Conservation (phyloP, 2,888 invertebrate species). For the Hoplodrina ambigua region DNA sequence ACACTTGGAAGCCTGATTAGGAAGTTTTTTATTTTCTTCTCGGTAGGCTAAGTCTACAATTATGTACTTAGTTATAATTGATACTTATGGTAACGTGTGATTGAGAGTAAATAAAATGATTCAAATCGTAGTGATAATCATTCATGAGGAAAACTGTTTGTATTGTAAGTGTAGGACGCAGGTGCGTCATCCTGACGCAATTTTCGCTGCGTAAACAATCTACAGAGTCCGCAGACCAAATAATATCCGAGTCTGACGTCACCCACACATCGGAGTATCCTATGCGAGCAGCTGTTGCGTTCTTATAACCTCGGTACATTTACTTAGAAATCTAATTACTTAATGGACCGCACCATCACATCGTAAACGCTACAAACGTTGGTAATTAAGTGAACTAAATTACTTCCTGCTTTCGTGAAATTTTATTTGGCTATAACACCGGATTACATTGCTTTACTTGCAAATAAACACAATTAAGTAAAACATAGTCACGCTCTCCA, state of each 20-base stretch:
- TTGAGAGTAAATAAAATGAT: conserved; percentile 10
- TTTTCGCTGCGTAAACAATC: conserved; percentile 46
- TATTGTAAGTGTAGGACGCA: conserved; percentile 46
- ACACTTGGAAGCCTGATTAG: conserved; percentile 22
- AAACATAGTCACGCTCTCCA: conserved; percentile 33
- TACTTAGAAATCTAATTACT: conserved; percentile 59
- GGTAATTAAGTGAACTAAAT: conserved; percentile 51
- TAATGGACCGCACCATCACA: conserved; percentile 45
- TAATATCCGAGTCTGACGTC: conserved; percentile 60
- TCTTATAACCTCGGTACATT: conserved; percentile 39
- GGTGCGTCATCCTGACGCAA: conserved; percentile 60
- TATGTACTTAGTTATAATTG: conserved; percentile 5
- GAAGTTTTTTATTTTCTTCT: conserved; percentile 22
- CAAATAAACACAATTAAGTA: conserved; percentile 18
- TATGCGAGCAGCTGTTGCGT: conserved; percentile 29
- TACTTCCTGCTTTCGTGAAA: conserved; percentile 48
- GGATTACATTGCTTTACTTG: conserved; percentile 15
- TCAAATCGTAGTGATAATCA: conserved; percentile 9
- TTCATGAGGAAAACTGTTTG: conserved; percentile 38
- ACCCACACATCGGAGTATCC: conserved; percentile 35
- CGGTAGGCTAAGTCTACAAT: not conserved
- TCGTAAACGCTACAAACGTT: conserved; percentile 43
- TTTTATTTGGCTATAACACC: conserved; percentile 35
- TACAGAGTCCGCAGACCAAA: conserved; percentile 41
- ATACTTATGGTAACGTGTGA: not conserved